Conservation (phyloP, 1,140 invertebrate genomes). For the Gryllus bimaculatus region DNA sequence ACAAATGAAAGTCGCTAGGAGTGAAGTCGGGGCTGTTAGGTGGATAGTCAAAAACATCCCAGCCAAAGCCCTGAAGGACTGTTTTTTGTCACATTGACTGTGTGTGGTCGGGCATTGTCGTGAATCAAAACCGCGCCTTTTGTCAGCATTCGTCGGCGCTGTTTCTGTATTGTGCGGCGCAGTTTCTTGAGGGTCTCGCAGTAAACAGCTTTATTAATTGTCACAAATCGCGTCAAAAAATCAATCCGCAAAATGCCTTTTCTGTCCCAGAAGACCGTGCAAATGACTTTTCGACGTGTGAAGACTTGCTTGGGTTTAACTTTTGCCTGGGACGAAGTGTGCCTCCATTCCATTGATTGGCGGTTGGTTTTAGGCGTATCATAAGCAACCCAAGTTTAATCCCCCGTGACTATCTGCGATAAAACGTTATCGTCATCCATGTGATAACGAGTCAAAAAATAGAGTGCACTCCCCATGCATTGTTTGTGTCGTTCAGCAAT, state of each 20-base stretch:
- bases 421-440: too few species aligned
- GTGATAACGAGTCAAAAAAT: too few species aligned
- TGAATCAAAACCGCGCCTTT: not conserved
- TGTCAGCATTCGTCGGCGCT: not conserved
- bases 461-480: too few species aligned
- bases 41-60: conserved; percentile 13
- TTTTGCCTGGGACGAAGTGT: conserved; percentile 8
- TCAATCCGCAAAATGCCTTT: not conserved
- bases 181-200: conserved; percentile 7
- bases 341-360: conserved; percentile 2
- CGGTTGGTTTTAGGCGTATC: not conserved
- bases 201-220: conserved; percentile 6
- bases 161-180: conserved; percentile 6
- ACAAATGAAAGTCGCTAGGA: not conserved
- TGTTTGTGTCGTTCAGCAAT: too few species aligned
- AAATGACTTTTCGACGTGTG: too few species aligned
- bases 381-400: conserved; percentile 8
- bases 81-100: not conserved
- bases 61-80: conserved; percentile 9
- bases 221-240: not conserved
- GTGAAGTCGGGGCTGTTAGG: conserved; percentile 19
- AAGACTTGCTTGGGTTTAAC: not conserved
- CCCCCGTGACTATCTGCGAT: not conserved
- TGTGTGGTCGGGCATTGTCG: conserved; percentile 19
- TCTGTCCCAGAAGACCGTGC: not conserved